These are phyloP conservation scores for Cecidostiba fungosa DNA, from an alignment of 2,888 invertebrate species.

Conservation along the genomic window DNA sequence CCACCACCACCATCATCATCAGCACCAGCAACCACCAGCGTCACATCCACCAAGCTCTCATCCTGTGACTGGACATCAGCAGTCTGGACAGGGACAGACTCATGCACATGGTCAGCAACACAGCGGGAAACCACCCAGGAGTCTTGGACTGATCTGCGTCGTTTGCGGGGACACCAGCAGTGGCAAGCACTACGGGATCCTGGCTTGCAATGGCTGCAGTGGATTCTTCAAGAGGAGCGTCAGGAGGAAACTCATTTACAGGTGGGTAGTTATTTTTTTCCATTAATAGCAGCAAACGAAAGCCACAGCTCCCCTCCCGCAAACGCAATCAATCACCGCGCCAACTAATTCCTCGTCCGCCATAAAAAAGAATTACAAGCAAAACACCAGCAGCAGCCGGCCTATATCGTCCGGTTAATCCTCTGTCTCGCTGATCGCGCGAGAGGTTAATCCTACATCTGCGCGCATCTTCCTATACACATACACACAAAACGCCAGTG, in stretches of 20 bases:
- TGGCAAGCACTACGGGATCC: constrained; percentile 98
- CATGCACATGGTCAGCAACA: constrained; percentile 69
- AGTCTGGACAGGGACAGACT: constrained; percentile 64
- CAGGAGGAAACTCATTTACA: constrained; percentile 96
- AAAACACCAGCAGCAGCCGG: constrained; percentile 12
- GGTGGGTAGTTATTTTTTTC: too few relatives aligned
- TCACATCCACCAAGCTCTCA: constrained; percentile 66
- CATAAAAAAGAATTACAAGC: constrained; percentile 37
- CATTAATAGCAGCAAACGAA: too few relatives aligned
- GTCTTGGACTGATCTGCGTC: constrained; percentile 93
- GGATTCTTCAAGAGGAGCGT: constrained; percentile 99
- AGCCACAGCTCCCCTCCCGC: neutral
- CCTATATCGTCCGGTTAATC: constrained; percentile 43
- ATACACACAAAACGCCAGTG: neutral
- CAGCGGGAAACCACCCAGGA: constrained; percentile 79
- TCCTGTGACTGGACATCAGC: constrained; percentile 70
- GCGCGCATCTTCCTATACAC: neutral
- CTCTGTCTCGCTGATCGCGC: constrained; percentile 36
- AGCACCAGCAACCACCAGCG: constrained; percentile 72
- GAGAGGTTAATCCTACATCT: constrained; percentile 58
- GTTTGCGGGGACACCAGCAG: constrained; percentile 98
- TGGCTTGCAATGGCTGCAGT: constrained; percentile 99
- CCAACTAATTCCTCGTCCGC: constrained; percentile 28
- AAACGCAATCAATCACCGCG: constrained; percentile 33
- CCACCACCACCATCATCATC: neutral